phyloP scores from a whole-genome alignment of 2,888 invertebrate genomes.

The Clostera curtula region DNA sequence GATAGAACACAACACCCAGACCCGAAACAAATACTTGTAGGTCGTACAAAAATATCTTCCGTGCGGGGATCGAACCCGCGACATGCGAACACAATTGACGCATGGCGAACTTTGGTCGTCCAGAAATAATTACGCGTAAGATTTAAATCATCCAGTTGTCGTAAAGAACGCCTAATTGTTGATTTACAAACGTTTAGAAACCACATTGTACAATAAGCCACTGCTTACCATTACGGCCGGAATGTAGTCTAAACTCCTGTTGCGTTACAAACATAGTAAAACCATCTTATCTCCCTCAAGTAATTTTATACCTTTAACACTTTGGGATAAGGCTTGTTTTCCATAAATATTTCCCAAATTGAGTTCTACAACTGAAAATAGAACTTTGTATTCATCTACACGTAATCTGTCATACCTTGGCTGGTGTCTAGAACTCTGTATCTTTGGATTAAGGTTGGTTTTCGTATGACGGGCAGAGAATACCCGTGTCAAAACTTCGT shows the following conservation, averaged over 20 bases:
- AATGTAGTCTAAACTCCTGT: constrained; percentile 61
- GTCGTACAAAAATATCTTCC: no score
- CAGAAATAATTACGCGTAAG: no score
- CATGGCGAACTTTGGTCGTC: no score
- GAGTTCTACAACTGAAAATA: constrained; percentile 27
- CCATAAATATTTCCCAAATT: constrained; percentile 20
- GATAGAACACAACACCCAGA: no score
- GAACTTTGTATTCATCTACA: constrained; percentile 34
- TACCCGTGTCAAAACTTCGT: constrained; percentile 40
- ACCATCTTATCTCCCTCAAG: constrained; percentile 9
- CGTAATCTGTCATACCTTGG: constrained; percentile 25
- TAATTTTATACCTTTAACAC: constrained; percentile 8
- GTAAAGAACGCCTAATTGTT: constrained; percentile 28
- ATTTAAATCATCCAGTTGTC: not conserved
- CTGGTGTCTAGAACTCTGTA: constrained; percentile 22
- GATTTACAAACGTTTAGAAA: constrained; percentile 37
- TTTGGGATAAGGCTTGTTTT: constrained; percentile 18
- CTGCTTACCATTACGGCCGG: constrained; percentile 43
- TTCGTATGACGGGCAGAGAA: constrained; percentile 19
- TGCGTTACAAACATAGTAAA: constrained; percentile 21
- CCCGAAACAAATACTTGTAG: no score
- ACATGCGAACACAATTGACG: no score
- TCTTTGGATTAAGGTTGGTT: constrained; percentile 18
- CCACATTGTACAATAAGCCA: constrained; percentile 40
- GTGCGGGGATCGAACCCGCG: no score